A percentile compares a stretch with the other conserved stretches of the same genome.
Conservation (phyloP, 2,113 vertebrate species). For the Xenopus laevis region DNA sequence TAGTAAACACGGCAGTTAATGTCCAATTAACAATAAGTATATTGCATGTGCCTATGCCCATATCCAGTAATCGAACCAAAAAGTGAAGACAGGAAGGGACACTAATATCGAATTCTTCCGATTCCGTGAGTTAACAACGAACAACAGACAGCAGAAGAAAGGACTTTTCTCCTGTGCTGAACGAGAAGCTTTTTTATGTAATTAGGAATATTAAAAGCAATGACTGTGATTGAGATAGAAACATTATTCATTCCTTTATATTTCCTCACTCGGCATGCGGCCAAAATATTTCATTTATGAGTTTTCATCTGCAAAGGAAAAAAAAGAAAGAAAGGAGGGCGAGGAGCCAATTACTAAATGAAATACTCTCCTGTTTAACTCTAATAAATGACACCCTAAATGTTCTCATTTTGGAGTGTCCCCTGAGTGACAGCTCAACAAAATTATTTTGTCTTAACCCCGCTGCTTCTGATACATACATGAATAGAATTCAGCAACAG, state of each 20-base stretch:
- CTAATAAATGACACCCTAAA: conserved; percentile 81
- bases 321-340: conserved; percentile 57
- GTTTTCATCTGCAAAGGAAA: conserved; percentile 77
- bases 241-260: conserved; percentile 96
- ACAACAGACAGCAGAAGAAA: conserved; percentile 32
- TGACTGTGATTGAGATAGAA: conserved; percentile 90
- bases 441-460: conserved; percentile 34
- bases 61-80: background rate
- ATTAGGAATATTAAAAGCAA: conserved; percentile 88
- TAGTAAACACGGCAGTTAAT: too few relatives aligned
- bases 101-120: conserved; percentile 13
- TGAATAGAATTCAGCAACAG: too few relatives aligned
- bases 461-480: background rate
- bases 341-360: conserved; percentile 97
- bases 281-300: conserved; percentile 96
- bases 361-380: conserved; percentile 87
- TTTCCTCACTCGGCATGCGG: conserved; percentile 87
- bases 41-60: background rate
- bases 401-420: conserved; percentile 38
- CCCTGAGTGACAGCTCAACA: conserved; percentile 39
- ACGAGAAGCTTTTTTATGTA: conserved; percentile 78
- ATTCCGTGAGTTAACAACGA: conserved; percentile 27
- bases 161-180: conserved; percentile 64
- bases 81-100: conserved; percentile 8
- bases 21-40: background rate